Evolutionary conservation across 2,113 vertebrate genomes (phyloP), one percentile per base, ranked within the genome.

Genomic region (Cyanoramphus novaezelandiae): DNA sequence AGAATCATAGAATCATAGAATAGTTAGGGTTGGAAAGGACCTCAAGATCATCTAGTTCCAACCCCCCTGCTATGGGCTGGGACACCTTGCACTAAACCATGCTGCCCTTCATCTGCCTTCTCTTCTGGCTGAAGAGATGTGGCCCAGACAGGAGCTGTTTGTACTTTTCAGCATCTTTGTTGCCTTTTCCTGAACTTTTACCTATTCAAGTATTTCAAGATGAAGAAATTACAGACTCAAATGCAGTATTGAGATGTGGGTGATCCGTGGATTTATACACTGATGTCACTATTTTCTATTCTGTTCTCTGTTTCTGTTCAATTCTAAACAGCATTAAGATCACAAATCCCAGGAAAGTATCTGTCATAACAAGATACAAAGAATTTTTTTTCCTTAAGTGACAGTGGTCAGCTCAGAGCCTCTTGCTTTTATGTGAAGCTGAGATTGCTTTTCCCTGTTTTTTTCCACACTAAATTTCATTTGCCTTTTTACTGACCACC

Each of bases 41-140:
- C n/a, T n/a, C n/a, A n/a, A n/a, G n/a, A n/a, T n/a, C n/a, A n/a
- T n/a, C n/a, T n/a, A n/a, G n/a, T n/a, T n/a, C n/a, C n/a, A n/a
- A n/a, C n/a, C n/a, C n/a, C n/a, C n/a, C n/a, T n/a, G n/a, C n/a
- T n/a, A n/a, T n/a, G n/a, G n/a, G n/a, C n/a, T n/a, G n/a, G n/a
- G n/a, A n/a, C n/a, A n/a, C n/a, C n/a, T n/a, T n/a, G 11, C 53
- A 57, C 53, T 57, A 33, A 57, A 33, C 11, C 5, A 12, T 57
- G 55, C 29, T 9, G 11, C 14, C 44, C 20, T 52, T 8, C 1
- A 2, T 13, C 12, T 35, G 0, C 33, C 13, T 3, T 65, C 29
- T 43, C 72, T 82, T 46, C 39, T 82, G 60, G 37, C 50, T 71
- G 46, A 72, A 75, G 50, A 17, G 47, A 59, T 85, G 29, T 16